These are phyloP conservation scores for Champsocephalus gunnari DNA, from an alignment of 2,797 vertebrate species.

Conservation along the genomic window DNA sequence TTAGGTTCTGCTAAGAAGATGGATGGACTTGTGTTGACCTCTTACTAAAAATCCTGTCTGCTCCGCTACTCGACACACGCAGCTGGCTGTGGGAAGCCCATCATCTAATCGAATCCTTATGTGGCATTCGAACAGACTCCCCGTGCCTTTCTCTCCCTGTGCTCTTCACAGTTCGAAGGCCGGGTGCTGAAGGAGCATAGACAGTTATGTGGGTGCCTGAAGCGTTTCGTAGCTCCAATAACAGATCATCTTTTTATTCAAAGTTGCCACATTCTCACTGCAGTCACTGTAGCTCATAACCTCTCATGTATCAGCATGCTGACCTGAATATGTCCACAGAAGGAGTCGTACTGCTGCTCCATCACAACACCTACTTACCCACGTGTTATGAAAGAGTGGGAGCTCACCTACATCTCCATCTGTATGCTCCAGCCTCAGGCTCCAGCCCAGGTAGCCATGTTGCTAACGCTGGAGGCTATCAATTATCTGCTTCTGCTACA, in stretches of 20 bases:
- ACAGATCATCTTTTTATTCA: background rate
- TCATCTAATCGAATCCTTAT: slow-evolving; percentile 32
- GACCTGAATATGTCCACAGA: slow-evolving; percentile 3
- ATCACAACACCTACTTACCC: background rate
- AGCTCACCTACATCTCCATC: slow-evolving; percentile 29
- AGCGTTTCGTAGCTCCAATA: slow-evolving; percentile 6
- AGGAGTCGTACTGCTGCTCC: background rate
- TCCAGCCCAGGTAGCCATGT: background rate
- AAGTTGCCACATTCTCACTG: background rate
- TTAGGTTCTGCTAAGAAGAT: background rate
- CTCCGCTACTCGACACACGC: background rate
- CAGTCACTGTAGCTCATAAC: background rate
- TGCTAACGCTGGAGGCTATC: slow-evolving; percentile 28
- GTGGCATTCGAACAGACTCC: slow-evolving; percentile 25
- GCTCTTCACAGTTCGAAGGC: background rate
- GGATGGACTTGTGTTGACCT: slow-evolving; percentile 18
- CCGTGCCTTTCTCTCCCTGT: background rate
- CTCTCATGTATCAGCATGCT: background rate
- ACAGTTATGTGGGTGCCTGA: background rate
- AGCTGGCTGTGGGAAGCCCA: slow-evolving; percentile 13
- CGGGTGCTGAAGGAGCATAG: background rate
- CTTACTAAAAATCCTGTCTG: background rate
- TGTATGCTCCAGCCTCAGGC: slow-evolving; percentile 41
- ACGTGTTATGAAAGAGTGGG: background rate
- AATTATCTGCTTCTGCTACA: slow-evolving; percentile 8